Evolutionary conservation across 1,140 invertebrate genomes (phyloP), one percentile per base, ranked within the genome.

Genomic region (Pseudomyrmex gracilis): DNA sequence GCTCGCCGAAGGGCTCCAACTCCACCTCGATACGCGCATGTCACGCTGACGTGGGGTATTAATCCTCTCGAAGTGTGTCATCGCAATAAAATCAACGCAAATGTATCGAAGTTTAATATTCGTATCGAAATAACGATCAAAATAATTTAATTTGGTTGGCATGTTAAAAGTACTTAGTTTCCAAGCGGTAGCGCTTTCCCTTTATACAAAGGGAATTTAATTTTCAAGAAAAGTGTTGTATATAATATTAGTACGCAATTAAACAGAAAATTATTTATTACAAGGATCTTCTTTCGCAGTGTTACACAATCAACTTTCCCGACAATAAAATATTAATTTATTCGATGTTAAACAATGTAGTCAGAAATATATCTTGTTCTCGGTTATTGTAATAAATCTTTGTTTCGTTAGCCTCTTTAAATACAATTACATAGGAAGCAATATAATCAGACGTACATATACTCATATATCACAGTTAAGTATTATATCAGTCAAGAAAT

Each of bases 401-500:
- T 8, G 15, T 7, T 57, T 70, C 10, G 47, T 15, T 51, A 10
- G 2, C 13, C 2, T 51, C 43, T 57, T 78, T 17, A 47, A 70
- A 70, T 49, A 71, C 47, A 70, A 17, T 57, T 47, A 70, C 58
- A 24, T 70, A 34, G 53, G 53, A 80, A 80, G 55, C 74, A 20
- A 60, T 58, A 34, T 71, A 60, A 34, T 71, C 71, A 43, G 15
- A 71, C 58, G 34, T 80, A 80, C 12, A 80, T 43, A 15, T 80
- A 80, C 70, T 66, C 12, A 80, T 43, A 15, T 80, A 80, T 80
- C 76, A 80, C 76, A 80, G 76, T 49, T 70, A 5, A 80, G 43
- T 58, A 67, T 78, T 55, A 24, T 24, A 9, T 80, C 66, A 80
- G 64, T 80, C 66, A 15, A 58, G 64, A 80, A 58, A 70, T 70